Base-by-base conservation (phyloP, 2,888 invertebrate genomes). In the Cyclophora albipunctata region DNA sequence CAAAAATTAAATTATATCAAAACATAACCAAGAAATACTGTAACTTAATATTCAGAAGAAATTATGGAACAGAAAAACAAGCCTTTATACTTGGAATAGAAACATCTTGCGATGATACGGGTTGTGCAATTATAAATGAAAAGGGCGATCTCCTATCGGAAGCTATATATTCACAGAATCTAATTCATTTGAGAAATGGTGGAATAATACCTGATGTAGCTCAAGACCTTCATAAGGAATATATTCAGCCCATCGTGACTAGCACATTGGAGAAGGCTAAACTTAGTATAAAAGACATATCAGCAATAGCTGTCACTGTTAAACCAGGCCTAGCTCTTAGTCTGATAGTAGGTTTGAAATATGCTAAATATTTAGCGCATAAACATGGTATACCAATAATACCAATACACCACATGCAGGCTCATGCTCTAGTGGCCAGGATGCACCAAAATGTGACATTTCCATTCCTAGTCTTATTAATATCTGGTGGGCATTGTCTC, bases 391-490 rank as follows among this genome's bases (percentile, higher is more conserved):
- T 94, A 77, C 98, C 98, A 0, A 90, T 99, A 50, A 96, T 99
- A 73, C 98, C 99, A 0, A 95, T 99, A 58, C 99, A 99, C 84
- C 99, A 99, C 67, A 99, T 99, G 99, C 94, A 98, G 88, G 99
- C 99, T 1, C 99, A 99, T 89, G 98, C 99, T 6, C 85, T 99
- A 50, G 96, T 95, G 40, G 94, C 92, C 4, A 91, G 98, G 75
- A 93, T 98, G 93, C 84, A 86, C 42, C 67, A 92, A 69, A 73
- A 91, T 63, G 86, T 97, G 49, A 79, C 91, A 45, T 98, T 95
- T 87, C 99, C 99, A 46, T 99, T 94, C 82, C 83, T 99, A 54
- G 95, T 95, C 34, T 87, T 98, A 34, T 84, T 99, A 41, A 93
- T 97, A 64, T 98, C 98, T 66, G 99, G 99, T 43, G 98, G 98